Base-by-base conservation (phyloP, 2,113 vertebrate species). In the Oenanthe oenanthe region DNA sequence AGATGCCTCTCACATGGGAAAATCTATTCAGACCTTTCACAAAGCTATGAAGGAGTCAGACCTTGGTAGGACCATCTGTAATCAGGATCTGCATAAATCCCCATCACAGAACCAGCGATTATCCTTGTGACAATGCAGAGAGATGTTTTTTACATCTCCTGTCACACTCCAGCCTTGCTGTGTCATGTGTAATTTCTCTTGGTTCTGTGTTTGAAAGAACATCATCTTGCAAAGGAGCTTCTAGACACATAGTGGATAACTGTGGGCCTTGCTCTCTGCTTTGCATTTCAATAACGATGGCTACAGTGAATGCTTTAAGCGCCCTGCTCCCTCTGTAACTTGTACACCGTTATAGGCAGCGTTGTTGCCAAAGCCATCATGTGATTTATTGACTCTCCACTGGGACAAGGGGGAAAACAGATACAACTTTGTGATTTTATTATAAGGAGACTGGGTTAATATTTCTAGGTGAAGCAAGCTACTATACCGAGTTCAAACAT, bases 401-500 rank as follows among this genome's bases (percentile, higher is more conserved):
- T 98, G 98, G 98, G 98, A 98, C 97, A 97, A 97, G 98, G 95
- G 97, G 97, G 97, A 98, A 96, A 97, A 98, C 98, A 98, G 98
- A 98, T 98, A 98, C 97, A 98, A 98, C 98, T 98, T 98, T 98
- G 98, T 98, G 98, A 98, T 98, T 98, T 98, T 97, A 98, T 98
- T 98, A 98, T 98, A 98, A 98, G 98, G 98, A 98, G 98, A 97
- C 98, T 98, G 98, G 97, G 97, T 97, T 98, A 98, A 98, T 98
- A 98, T 98, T 98, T 98, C 97, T 98, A 98, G 97, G 98, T 98
- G 98, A 98, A 98, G 97, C 98, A 98, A 98, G 98, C 97, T 98
- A 98, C 97, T 98, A 98, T 98, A 99, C 98, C 99, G 25, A 99
- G 98, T 98, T 99, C 99, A 97, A 99, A 99, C 99, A 99, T 99